Evolutionary conservation across 2,113 vertebrate species (phyloP).

Genomic region (Gavia stellata): DNA sequence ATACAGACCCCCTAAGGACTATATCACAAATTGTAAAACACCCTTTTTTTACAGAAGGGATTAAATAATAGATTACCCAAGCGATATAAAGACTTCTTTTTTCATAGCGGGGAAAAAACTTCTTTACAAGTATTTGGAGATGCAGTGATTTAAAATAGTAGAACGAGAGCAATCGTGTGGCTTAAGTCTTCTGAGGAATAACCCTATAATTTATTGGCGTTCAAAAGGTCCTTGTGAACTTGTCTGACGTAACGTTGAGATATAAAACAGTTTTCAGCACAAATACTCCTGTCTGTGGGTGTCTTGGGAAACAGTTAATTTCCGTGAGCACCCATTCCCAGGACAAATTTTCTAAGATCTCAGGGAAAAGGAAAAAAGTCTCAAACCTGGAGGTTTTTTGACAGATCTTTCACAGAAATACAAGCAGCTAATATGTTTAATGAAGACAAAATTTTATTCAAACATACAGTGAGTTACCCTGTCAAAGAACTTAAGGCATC

Average conservation of each 20-base stretch:
- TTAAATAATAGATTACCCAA: neutral
- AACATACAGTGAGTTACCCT: rapidly evolving
- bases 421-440: neutral
- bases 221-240: neutral
- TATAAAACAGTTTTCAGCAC: neutral
- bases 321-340: neutral
- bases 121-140: neutral
- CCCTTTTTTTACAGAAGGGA: neutral
- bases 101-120: no score
- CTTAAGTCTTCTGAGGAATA: neutral
- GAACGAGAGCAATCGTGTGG: neutral
- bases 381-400: neutral
- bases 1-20: neutral
- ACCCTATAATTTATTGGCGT: neutral
- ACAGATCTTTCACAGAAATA: neutral
- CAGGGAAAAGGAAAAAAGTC: neutral
- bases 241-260: neutral
- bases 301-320: neutral
- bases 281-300: neutral
- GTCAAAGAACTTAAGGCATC: neutral
- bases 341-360: neutral
- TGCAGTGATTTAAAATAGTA: neutral
- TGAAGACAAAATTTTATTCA: neutral
- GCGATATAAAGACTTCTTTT: neutral
- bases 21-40: neutral